Evolutionary conservation across 1,140 invertebrate genomes (phyloP), one percentile per base, ranked within the genome.

Genomic region (Calliphora vicina): DNA sequence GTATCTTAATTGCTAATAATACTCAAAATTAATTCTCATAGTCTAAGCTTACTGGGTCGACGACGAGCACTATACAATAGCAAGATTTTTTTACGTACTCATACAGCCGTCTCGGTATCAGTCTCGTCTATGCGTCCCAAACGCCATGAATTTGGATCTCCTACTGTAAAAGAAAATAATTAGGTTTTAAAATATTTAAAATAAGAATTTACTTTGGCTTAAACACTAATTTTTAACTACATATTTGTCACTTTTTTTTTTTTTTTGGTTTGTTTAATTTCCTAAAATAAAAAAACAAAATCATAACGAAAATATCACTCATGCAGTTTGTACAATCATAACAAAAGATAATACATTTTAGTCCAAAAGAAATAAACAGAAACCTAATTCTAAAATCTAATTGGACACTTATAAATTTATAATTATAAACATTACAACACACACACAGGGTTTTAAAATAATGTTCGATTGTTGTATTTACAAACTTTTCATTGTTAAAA

Each of bases 21-120:
- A 89, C 88, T 89, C 87, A 86, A 87, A 35, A 87, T 86, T 86
- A 89, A 88, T 87, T 89, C n/a, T 78, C 74, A 78, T 43, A 78
- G 74, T 78, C 74, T 78, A 78, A 78, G 25, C 74, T 78, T 78
- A 78, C 74, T 13, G 74, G 74, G 74, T 78, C 74, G 74, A 78
- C 35, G 74, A 78, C 74, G 74, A 78, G 74, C 74, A 78, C 74
- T 78, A 78, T 78, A 43, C 3, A 78, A 26, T 78, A 78, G 29
- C 42, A 43, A 23, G 27, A 25, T 72, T 72, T 76, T 76, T 29
- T 76, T 76, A 35, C 73, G 73, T 78, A 81, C 91, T 95, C 93
- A 96, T 87, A 96, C 95, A 84, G 95, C 94, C 87, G 95, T 96
- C 91, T 96, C 95, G 87, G 95, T 94, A 88, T 96, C 95, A 87